phyloP scores from a whole-genome alignment of 2,888 invertebrate species.

The Blastobasis lacticolella region DNA sequence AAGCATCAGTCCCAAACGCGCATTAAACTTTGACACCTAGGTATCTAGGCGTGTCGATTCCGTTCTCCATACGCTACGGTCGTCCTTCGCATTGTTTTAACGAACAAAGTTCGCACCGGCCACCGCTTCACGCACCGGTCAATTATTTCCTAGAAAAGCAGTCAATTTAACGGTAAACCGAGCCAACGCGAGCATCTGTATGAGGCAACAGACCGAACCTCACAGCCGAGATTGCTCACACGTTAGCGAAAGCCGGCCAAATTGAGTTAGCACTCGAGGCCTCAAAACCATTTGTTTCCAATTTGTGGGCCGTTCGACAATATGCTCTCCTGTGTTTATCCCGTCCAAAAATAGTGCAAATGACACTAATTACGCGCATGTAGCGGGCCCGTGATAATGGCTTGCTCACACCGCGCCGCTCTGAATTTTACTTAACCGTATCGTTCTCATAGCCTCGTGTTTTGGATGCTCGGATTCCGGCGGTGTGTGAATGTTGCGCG shows the following conservation, averaged over 20 bases:
- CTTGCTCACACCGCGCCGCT: conserved; percentile 54
- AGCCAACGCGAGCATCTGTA: conserved; percentile 31
- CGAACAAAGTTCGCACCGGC: no score
- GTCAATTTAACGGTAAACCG: conserved; percentile 37
- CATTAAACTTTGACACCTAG: no score
- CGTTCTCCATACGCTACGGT: no score
- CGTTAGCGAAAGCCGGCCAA: conserved; percentile 70
- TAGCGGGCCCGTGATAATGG: conserved; percentile 57
- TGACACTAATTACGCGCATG: conserved; percentile 66
- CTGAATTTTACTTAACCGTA: conserved; percentile 41
- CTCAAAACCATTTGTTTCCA: conserved; percentile 62
- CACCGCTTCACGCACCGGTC: no score
- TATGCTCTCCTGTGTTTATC: conserved; percentile 64
- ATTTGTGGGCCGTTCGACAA: conserved; percentile 61
- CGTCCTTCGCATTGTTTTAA: no score
- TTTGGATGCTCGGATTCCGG: no score
- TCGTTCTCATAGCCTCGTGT: neutral
- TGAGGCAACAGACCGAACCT: conserved; percentile 37
- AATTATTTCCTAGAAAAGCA: conserved; percentile 5
- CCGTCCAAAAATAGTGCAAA: conserved; percentile 70
- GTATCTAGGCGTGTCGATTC: no score
- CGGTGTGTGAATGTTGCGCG: no score
- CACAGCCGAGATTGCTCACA: conserved; percentile 57
- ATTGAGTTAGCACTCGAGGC: conserved; percentile 66
- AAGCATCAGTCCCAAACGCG: no score